Base-by-base conservation (phyloP, 2,113 vertebrate genomes). In the Tragelaphus scriptus region DNA sequence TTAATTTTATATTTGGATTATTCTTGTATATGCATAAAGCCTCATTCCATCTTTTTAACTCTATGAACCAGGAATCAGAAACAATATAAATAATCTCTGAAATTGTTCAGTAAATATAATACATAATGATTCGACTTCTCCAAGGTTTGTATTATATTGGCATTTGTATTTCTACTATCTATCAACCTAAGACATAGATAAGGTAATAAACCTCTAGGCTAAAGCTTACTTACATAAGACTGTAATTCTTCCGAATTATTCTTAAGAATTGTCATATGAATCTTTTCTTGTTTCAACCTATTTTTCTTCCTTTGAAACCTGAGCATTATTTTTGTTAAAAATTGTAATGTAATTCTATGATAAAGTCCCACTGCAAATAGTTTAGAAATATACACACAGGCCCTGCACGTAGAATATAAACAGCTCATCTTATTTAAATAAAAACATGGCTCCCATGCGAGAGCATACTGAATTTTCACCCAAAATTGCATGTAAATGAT, bases 401-500 rank as follows among this genome's bases (percentile, higher is more conserved):
- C 23, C 7, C 87, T 86, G 3, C 12, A 40, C 11, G 28, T 36
- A 40, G 3, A 40, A 13, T 88, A 25, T 53, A 89, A 79, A 63
- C 49, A 19, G 25, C 16, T 85, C 16, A 36, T 15, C 28, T 59
- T 91, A 88, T 85, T 96, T 98, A 92, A 88, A 97, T 85, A 2
- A 98, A 30, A 55, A n/a, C 32, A 55, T 58, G 36, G 90, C 53
- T 95, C 96, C 93, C 40, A 36, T 63, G 59, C 77, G 95, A 98
- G 88, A 97, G 12, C 79, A 98, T 97, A 97, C 98, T 86, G 94
- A 97, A 96, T 98, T 98, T 98, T 98, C 96, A 98, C 95, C 90
- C 98, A 92, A 98, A 98, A 98, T 85, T 97, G 92, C 96, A 90
- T 94, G 81, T 97, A 98, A 99, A 98, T 98, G 97, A 98, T 98